Evolutionary conservation across 2,888 invertebrate genomes (phyloP), one percentile per base, ranked within the genome.

Genomic region (Heteromurus nitidus): DNA sequence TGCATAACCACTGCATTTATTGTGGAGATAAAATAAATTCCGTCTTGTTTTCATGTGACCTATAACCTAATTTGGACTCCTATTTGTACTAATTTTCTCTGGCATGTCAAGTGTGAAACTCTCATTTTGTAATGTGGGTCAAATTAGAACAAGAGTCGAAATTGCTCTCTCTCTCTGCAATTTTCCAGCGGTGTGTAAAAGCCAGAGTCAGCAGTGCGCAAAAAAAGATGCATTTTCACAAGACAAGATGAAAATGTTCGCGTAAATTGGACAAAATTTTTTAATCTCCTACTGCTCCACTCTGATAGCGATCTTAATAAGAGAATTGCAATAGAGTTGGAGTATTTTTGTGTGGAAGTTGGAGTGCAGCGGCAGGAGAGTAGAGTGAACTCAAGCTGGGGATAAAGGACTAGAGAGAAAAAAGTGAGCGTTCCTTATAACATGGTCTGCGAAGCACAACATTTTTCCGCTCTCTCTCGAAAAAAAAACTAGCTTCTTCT

Each of bases 401-500:
- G 22, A 50, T 3, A 50, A n/a, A 16, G n/a, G n/a, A n/a, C n/a
- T n/a, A 58, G 20, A 50, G 73, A 68, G 80, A 82, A 75, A 67
- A 82, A 77, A 81, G 82, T 75, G 84, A 85, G 72, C 76, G 82
- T 83, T 84, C 82, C 75, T 70, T 83, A 86, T 64, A 74, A 84
- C 86, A 86, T 79, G 85, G 84, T 86, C 84, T 77, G 70, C 69
- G 80, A 69, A 85, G 84, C 85, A 86, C 80, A 84, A 82, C 84
- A 77, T 64, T 28, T 64, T 74, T 60, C 31, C 31, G 60, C 31
- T 24, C 30, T n/a, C 7, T 13, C 26, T 9, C 55, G n/a, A n/a
- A n/a, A n/a, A n/a, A n/a, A n/a, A n/a, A n/a, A n/a, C n/a, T n/a
- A n/a, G n/a, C n/a, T n/a, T n/a, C n/a, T n/a, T n/a, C n/a, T n/a